Conservation (phyloP, 1,140 invertebrate genomes). For the Hydropsyche tenuis region DNA sequence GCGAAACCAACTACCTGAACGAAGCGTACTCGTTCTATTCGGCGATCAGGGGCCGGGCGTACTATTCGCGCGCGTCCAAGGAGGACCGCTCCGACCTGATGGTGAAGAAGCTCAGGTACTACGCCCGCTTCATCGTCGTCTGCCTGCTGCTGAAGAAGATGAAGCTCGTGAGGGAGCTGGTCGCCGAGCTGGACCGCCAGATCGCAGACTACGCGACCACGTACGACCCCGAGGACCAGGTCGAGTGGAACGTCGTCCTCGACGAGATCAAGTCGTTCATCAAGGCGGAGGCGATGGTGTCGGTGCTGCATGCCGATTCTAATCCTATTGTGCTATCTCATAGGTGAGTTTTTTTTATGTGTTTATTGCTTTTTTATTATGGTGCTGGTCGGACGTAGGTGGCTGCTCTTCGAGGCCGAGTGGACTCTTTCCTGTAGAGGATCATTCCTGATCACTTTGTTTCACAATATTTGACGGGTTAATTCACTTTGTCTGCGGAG, state of each 20-base stretch:
- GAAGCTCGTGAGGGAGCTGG: slow-evolving; percentile 91
- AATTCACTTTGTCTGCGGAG: too few species aligned
- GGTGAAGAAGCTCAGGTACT: slow-evolving; percentile 97
- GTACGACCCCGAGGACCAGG: slow-evolving; percentile 94
- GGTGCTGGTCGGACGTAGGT: too few species aligned
- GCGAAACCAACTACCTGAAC: slow-evolving; percentile 95
- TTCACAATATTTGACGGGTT: too few species aligned
- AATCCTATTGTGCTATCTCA: slow-evolving; percentile 78
- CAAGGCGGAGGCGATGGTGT: slow-evolving; percentile 88
- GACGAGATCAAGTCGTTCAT: slow-evolving; percentile 96
- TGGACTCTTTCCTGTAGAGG: too few species aligned
- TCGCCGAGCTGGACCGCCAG: slow-evolving; percentile 88
- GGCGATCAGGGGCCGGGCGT: slow-evolving; percentile 90
- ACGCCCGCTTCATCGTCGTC: slow-evolving; percentile 96
- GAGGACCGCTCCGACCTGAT: slow-evolving; percentile 95
- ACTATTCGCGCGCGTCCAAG: slow-evolving; percentile 92
- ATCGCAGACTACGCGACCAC: slow-evolving; percentile 94
- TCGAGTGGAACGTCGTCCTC: slow-evolving; percentile 94
- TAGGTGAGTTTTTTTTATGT: slow-evolving; percentile 69
- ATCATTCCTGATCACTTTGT: too few species aligned
- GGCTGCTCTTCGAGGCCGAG: too few species aligned
- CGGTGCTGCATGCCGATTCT: slow-evolving; percentile 85
- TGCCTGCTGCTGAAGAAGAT: slow-evolving; percentile 94
- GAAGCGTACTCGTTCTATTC: slow-evolving; percentile 97
- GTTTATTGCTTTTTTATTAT: too few species aligned